Base-by-base conservation (phyloP, 2,113 vertebrate genomes). In the Solea senegalensis region DNA sequence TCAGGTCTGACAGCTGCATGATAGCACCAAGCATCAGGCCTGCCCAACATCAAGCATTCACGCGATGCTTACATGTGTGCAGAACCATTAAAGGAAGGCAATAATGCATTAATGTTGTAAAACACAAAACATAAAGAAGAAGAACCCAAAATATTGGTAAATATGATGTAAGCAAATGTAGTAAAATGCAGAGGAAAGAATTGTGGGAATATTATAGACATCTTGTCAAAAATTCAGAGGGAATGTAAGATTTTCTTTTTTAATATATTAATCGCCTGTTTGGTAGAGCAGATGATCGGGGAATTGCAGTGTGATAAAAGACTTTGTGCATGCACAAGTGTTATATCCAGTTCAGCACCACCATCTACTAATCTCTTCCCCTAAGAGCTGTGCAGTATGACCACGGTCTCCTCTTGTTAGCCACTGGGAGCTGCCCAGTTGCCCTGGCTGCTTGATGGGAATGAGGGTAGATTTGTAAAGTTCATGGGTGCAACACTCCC, bases 401-500 rank as follows among this genome's bases (percentile, higher is more conserved):
- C 74, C 81, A 82, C 59, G 40, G 59, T 52, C 7, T 5, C 57
- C 59, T 74, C 52, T 44, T 15, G 27, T 41, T 61, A 63, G 43
- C 82, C 66, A 56, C 40, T 46, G 77, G 77, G 80, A 89, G 72
- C 56, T 68, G 75, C 67, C 82, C 77, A 74, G 53, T 72, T 26
- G 13, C 44, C 72, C 28, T 59, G 7, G 11, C 55, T 65, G 69
- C 52, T 77, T 77, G 76, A 84, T 81, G 73, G 80, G 76, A 82
- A 82, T 70, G 76, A 84, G 69, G 76, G 81, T 76, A n/a, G 67
- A 86, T 82, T 80, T 86, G 59, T 60, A 6, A 62, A 82, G 86
- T 86, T 85, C 71, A 74, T 41, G 62, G 78, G 72, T 72, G 64
- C 66, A 64, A 55, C 7, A 3, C 73, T 83, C 75, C 57, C 77